Conservation (phyloP, 2,888 invertebrate genomes). For the Apomyelois bistriatella region DNA sequence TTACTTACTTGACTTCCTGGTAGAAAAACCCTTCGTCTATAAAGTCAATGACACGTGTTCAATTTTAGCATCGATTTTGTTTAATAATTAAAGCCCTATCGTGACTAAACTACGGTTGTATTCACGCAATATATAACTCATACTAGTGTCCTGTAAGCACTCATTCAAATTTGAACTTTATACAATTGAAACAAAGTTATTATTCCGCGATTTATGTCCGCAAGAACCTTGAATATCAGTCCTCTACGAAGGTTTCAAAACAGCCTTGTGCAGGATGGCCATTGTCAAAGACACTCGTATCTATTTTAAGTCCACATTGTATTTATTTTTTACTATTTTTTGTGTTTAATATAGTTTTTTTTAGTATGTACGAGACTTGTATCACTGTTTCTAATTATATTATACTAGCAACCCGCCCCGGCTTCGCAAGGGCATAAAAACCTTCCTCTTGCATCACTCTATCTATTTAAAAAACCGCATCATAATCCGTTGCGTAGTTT, state of each 20-base stretch:
- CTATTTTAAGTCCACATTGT: conserved; percentile 7
- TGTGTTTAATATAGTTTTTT: background rate
- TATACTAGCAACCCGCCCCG: too few species aligned
- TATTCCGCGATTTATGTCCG: background rate
- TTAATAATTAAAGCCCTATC: conserved; percentile 20
- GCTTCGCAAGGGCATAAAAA: too few species aligned
- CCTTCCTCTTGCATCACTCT: too few species aligned
- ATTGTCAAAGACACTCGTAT: conserved; percentile 44
- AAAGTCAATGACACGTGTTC: conserved; percentile 22
- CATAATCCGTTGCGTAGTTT: too few species aligned
- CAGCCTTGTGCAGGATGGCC: conserved; percentile 46
- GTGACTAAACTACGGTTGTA: conserved; percentile 13
- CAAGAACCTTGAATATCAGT: conserved; percentile 36
- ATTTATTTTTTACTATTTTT: background rate
- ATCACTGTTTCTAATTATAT: too few species aligned
- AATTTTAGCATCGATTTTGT: conserved; percentile 24
- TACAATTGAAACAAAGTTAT: background rate
- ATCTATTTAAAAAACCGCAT: too few species aligned
- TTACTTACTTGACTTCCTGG: background rate
- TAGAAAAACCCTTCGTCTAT: conserved; percentile 9
- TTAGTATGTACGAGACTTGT: too few species aligned
- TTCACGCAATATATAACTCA: background rate
- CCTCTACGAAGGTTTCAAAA: conserved; percentile 39
- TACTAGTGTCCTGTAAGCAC: background rate
- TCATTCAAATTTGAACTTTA: conserved; percentile 2